Percentiles rank a stretch among this genome's conserved stretches.
phyloP scores from a whole-genome alignment of 2,113 vertebrate genomes.

The Agapornis roseicollis region DNA sequence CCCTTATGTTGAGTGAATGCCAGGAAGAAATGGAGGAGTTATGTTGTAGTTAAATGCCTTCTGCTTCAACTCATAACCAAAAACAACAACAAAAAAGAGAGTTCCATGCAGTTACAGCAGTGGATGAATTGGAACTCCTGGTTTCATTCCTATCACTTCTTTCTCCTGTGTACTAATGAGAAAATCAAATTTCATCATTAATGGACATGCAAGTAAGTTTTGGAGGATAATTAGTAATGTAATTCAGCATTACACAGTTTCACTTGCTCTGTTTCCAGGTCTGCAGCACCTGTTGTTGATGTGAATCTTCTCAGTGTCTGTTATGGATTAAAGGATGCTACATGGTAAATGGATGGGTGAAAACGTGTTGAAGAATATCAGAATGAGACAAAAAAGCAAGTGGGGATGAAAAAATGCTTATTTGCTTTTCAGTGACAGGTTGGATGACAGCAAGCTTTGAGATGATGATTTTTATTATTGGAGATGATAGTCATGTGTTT shows the following conservation, averaged over 20 bases:
- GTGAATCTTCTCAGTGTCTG: neutral
- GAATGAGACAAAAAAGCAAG: neutral
- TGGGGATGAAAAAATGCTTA: neutral
- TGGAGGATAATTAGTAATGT: neutral
- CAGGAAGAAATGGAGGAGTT: slow-evolving; percentile 52
- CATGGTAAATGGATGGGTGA: neutral
- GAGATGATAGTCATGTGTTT: neutral
- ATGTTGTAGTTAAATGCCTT: slow-evolving; percentile 53
- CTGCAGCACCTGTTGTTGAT: neutral
- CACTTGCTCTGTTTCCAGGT: neutral
- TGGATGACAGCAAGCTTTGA: neutral
- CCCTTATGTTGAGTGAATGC: slow-evolving; percentile 43
- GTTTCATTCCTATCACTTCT: neutral
- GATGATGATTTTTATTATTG: neutral
- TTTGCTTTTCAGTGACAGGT: neutral
- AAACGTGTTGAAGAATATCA: neutral
- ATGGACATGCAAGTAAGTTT: neutral
- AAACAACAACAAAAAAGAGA: neutral
- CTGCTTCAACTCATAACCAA: slow-evolving; percentile 47
- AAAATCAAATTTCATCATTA: neutral
- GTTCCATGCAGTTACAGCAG: neutral
- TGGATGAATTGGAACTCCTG: neutral
- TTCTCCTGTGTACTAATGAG: neutral
- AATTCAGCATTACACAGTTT: neutral
- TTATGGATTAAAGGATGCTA: neutral